Conservation (phyloP, 2,113 vertebrate species). For the Pipa parva region DNA sequence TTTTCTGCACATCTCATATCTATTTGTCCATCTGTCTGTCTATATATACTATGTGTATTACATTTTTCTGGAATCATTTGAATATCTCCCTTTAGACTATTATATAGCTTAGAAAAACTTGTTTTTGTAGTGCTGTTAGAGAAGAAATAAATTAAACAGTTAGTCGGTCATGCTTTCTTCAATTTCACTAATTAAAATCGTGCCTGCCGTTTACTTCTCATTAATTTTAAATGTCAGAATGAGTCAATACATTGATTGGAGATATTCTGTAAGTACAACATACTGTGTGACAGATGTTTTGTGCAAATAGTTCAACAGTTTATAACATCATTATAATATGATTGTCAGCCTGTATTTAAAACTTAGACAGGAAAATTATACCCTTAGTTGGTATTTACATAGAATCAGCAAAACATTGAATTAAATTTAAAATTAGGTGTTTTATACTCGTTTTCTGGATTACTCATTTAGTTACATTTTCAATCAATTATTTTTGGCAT, state of each 20-base stretch:
- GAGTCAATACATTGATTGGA: constrained; percentile 58
- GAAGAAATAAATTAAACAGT: constrained; percentile 12
- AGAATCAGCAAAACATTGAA: not conserved
- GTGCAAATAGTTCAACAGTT: constrained; percentile 42
- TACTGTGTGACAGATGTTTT: constrained; percentile 57
- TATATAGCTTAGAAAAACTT: too few species aligned
- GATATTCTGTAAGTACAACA: constrained; percentile 54
- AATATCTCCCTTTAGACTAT: too few species aligned
- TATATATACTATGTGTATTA: too few species aligned
- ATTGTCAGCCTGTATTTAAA: constrained; percentile 19
- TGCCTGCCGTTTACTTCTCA: constrained; percentile 58
- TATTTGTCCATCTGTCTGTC: too few species aligned
- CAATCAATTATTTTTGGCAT: too few species aligned
- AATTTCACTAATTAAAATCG: constrained; percentile 53
- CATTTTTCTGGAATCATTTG: too few species aligned
- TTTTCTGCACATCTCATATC: too few species aligned
- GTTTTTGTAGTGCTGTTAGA: not conserved
- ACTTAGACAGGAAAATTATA: constrained; percentile 31
- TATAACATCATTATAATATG: constrained; percentile 47
- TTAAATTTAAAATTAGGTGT: constrained; percentile 3
- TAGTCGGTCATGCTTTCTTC: constrained; percentile 40
- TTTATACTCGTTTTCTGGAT: not conserved
- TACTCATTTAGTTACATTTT: too few species aligned
- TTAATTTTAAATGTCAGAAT: constrained; percentile 58
- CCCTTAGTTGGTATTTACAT: constrained; percentile 42